Percentiles rank a stretch among this genome's conserved stretches.
Evolutionary conservation across 2,888 invertebrate genomes (phyloP).

Genomic region (Metopia argyrocephala): DNA sequence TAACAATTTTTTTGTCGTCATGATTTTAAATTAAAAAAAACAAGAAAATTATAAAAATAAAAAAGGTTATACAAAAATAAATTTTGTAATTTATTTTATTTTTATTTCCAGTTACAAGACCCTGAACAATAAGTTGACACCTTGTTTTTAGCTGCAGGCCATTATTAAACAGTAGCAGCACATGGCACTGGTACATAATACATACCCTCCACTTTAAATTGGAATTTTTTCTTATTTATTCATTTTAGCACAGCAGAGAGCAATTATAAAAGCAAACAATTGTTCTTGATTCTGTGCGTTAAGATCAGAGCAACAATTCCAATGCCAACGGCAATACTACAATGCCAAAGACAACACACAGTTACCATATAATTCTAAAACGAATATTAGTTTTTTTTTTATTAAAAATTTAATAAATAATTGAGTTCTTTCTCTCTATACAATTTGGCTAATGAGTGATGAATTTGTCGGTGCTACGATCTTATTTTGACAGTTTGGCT

Average conservation of each 20-base stretch:
- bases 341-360: not conserved
- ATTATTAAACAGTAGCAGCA: slow-evolving; percentile 35
- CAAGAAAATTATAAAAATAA: not conserved
- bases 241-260: not conserved
- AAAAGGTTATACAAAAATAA: too few relatives aligned
- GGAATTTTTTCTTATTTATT: slow-evolving; percentile 33
- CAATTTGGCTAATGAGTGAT: too few relatives aligned
- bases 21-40: slow-evolving; percentile 12
- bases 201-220: slow-evolving; percentile 32
- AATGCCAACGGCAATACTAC: slow-evolving; percentile 3
- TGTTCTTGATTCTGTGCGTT: not conserved
- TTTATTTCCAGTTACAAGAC: slow-evolving; percentile 29
- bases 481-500: slow-evolving; percentile 28
- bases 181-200: not conserved
- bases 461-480: not conserved
- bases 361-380: too few relatives aligned
- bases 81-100: not conserved
- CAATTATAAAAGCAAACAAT: not conserved
- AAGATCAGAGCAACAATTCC: not conserved
- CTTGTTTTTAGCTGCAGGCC: slow-evolving; percentile 48
- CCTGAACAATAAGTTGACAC: slow-evolving; percentile 44
- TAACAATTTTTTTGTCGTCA: too few relatives aligned
- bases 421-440: too few relatives aligned
- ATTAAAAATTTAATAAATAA: too few relatives aligned
- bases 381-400: too few relatives aligned